Percentiles rank a stretch among this genome's conserved stretches.
Conservation (phyloP, 2,797 vertebrate genomes). For the Chrosomus eos region DNA sequence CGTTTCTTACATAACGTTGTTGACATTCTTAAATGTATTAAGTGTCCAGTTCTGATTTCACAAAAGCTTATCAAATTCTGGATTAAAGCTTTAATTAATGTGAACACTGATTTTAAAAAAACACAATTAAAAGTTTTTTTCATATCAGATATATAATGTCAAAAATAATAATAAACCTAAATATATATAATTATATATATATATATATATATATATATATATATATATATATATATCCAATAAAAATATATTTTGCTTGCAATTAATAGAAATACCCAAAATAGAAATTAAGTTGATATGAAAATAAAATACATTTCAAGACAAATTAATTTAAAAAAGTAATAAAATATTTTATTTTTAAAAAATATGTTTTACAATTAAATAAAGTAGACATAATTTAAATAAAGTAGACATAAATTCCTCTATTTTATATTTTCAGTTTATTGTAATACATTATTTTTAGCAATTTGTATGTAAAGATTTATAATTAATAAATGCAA, state of each 20-base stretch:
- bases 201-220: too few species aligned
- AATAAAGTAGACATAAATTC: not conserved
- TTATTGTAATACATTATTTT: not conserved
- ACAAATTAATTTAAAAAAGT: not conserved
- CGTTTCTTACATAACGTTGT: not conserved
- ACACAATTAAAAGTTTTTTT: not conserved
- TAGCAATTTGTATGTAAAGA: not conserved
- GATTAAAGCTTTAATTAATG: not conserved
- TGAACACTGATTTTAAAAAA: not conserved
- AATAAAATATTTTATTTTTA: not conserved
- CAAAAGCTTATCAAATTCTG: too few species aligned
- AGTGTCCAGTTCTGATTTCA: too few species aligned
- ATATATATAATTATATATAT: too few species aligned
- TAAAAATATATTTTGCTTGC: too few species aligned
- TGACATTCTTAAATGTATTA: too few species aligned
- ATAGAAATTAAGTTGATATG: not conserved
- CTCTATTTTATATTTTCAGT: not conserved
- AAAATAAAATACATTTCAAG: not conserved
- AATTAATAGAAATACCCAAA: too few species aligned
- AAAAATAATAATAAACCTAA: not conserved
- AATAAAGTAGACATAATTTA: not conserved
- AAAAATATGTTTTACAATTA: not conserved
- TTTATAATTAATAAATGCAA: too few species aligned
- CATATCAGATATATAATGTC: not conserved
- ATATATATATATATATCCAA: too few species aligned